Base-by-base conservation (phyloP, 2,113 vertebrate species). In the Corydoras maculifer region DNA sequence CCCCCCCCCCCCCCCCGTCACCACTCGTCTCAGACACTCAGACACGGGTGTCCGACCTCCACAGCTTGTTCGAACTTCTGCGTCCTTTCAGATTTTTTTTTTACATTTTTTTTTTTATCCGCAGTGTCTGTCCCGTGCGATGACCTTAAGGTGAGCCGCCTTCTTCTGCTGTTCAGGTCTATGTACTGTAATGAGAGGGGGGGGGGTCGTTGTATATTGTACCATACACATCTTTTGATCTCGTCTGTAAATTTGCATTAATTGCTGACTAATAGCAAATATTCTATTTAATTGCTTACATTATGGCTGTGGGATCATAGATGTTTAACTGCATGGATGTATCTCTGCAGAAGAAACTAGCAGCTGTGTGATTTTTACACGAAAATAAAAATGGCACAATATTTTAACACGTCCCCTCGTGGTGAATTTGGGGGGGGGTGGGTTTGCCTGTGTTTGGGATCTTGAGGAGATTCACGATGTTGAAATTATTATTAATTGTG, bases 311-410 rank as follows among this genome's bases (percentile, higher is more conserved):
- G 91, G 90, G 91, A 92, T 92, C 90, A 88, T 92, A 91, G 90
- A 91, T 93, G 88, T 94, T 93, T 90, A 93, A 92, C 90, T 94
- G 90, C 91, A 93, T 93, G 92, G 90, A 91, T 92, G 89, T 93
- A 91, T 93, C 92, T 91, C 91, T 90, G 92, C 91, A 94, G 92
- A 93, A 90, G 91, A 87, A 89, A 94, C 90, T 95, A 94, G 92
- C 92, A 93, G 84, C 86, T 93, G 88, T 95, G 91, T 94, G 91
- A 93, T 92, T 96, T 96, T 96, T 95, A 94, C 88, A 94, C 87
- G 1, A 91, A 93, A 91, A 96, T 94, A 95, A 94, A 94, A 89
- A 92, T 82, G 89, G 91, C 90, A 91, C 90, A 93, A 86, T 92
- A 93, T 94, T 96, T 97, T 93, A 93, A 90, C 82, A 84, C 85